Conservation (phyloP, 2,888 invertebrate species). For the Agrilus mali region DNA sequence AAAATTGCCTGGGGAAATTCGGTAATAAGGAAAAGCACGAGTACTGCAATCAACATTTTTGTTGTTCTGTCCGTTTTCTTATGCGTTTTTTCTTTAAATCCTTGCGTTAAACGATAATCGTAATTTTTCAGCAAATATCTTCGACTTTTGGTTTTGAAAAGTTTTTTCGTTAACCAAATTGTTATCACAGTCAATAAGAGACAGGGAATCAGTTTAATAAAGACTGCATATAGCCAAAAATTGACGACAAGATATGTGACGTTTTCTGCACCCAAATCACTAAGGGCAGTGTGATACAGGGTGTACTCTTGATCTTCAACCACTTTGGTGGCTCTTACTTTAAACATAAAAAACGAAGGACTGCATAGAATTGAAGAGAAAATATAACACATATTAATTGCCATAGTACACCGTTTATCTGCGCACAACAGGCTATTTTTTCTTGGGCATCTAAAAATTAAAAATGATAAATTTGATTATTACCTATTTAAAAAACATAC, state of each 20-base stretch:
- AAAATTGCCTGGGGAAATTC: conserved; percentile 64
- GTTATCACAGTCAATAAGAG: conserved; percentile 61
- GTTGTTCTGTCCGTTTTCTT: conserved; percentile 78
- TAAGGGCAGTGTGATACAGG: conserved; percentile 42
- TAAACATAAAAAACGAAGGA: conserved; percentile 68
- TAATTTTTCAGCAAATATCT: conserved; percentile 49
- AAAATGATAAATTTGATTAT: conserved; percentile 5
- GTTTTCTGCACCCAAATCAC: conserved; percentile 31
- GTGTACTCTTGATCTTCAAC: conserved; percentile 44
- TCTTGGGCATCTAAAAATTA: conserved; percentile 58
- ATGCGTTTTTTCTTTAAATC: conserved; percentile 47
- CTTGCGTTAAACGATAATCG: conserved; percentile 16
- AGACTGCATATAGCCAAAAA: conserved; percentile 70
- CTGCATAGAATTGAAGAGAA: conserved; percentile 69
- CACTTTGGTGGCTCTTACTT: conserved; percentile 40
- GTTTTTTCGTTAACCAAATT: conserved; percentile 54
- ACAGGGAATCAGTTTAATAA: conserved; percentile 72
- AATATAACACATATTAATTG: conserved; percentile 63
- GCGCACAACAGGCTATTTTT: conserved; percentile 63
- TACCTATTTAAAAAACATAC: conserved; percentile 39
- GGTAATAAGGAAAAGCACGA: conserved; percentile 74
- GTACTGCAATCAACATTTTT: conserved; percentile 75
- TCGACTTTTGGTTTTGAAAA: conserved; percentile 63
- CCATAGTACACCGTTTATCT: conserved; percentile 60
- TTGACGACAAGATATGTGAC: conserved; percentile 42